Base-by-base conservation (phyloP, 2,888 invertebrate genomes). In the Parnassius glacialis region DNA sequence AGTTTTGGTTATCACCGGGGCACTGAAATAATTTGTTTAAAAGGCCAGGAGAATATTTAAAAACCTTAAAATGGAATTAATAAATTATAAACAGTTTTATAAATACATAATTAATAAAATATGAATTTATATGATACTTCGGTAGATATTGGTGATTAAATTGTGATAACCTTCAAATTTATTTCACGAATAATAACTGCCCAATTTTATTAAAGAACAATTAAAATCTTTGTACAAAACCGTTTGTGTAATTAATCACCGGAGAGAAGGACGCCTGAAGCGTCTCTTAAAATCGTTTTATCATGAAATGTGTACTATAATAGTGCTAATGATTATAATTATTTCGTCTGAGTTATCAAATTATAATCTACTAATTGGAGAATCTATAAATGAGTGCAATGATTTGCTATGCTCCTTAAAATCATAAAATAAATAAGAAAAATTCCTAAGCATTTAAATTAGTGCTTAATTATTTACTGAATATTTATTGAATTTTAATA, bases 171-270 rank as follows among this genome's bases (percentile, higher is more conserved):
- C 42, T 63, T 65, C 45, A 52, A 58, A 62, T 64, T 64, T 66
- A 64, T 62, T 62, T 62, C 56, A 53, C 52, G 52, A 55, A 59
- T 65, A 60, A 65, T 61, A 66, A 66, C 60, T 66, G 59, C 45
- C 44, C 48, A 64, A 64, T 67, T 67, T 67, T 67, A 68, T 68
- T 69, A 68, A 61, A 54, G 61, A 64, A 68, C 65, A 67, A 69
- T 70, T 70, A 70, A 62, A 69, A 69, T 70, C 62, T 60, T 59
- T 66, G 65, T 61, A 61, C 59, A 53, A 59, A 57, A 57, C 65
- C 70, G 64, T 70, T 70, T 65, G 65, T 60, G 65, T 68, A 67
- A 70, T 70, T 64, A 66, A 66, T 70, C 67, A 68, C 57, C 52
- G 65, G 13, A 7, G 13, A 13, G 62, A 50, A 53, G 44, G 48